phyloP scores from a whole-genome alignment of 2,888 invertebrate genomes.

The Nephrotoma flavescens region DNA sequence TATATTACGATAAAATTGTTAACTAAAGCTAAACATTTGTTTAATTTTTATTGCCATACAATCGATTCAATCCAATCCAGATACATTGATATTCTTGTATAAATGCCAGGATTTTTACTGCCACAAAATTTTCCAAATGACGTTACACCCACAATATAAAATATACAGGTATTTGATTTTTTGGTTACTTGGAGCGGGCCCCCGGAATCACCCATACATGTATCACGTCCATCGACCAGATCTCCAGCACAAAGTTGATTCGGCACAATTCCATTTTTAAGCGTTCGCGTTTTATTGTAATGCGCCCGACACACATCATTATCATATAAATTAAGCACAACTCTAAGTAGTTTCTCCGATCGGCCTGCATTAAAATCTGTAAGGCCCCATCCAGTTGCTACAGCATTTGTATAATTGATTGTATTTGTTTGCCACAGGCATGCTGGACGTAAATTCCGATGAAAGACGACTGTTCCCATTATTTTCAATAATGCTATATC shows the following conservation, averaged over 20 bases:
- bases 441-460: constrained; percentile 23
- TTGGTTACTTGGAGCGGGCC: constrained; percentile 27
- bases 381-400: constrained; percentile 31
- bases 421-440: constrained; percentile 24
- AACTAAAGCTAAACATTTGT: neutral
- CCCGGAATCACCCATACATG: constrained; percentile 22
- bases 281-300: constrained; percentile 22
- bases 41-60: constrained; percentile 15
- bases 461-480: constrained; percentile 2
- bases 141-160: constrained; percentile 29
- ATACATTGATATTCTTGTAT: constrained; percentile 25
- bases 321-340: constrained; percentile 24
- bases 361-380: constrained; percentile 12
- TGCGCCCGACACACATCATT: constrained; percentile 22
- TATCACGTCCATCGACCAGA: constrained; percentile 30
- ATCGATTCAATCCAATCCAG: constrained; percentile 29
- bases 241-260: constrained; percentile 33
- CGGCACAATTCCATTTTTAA: constrained; percentile 26
- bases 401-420: constrained; percentile 19
- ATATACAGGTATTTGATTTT: constrained; percentile 25
- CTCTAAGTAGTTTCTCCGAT: constrained; percentile 29
- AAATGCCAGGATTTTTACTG: constrained; percentile 25
- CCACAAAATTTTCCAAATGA: constrained; percentile 31
- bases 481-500: constrained; percentile 37
- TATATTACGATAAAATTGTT: too few relatives aligned